These are phyloP conservation scores for Phengaris arion DNA, from an alignment of 2,888 invertebrate genomes.

Conservation along the genomic window DNA sequence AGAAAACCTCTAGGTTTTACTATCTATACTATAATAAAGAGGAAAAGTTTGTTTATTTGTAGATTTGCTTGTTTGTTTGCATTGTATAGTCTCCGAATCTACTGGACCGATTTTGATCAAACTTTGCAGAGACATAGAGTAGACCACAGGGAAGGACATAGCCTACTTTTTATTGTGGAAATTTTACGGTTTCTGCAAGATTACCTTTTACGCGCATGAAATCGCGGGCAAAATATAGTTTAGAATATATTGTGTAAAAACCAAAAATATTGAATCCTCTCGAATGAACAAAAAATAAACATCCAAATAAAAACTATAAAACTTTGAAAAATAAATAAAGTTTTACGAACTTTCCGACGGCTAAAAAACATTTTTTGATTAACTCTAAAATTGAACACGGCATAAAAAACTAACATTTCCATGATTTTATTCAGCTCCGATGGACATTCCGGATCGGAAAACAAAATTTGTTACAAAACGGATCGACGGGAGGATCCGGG, in stretches of 20 bases:
- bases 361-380: slow-evolving; percentile 29
- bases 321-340: slow-evolving; percentile 20
- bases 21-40: too few relatives aligned
- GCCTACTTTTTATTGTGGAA: too few relatives aligned
- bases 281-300: neutral
- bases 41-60: too few relatives aligned
- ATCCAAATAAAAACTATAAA: neutral
- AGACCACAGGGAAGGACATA: too few relatives aligned
- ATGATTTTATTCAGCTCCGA: slow-evolving; percentile 27
- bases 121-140: too few relatives aligned
- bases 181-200: too few relatives aligned
- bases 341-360: slow-evolving; percentile 9
- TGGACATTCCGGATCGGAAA: slow-evolving; percentile 26
- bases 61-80: too few relatives aligned
- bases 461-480: slow-evolving; percentile 24
- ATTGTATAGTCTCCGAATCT: too few relatives aligned
- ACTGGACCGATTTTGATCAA: too few relatives aligned
- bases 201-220: too few relatives aligned
- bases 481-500: slow-evolving; percentile 20
- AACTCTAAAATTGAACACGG: slow-evolving; percentile 24
- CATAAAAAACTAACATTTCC: slow-evolving; percentile 21
- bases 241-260: neutral
- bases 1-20: too few relatives aligned
- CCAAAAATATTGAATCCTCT: neutral
- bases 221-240: neutral